Conservation (phyloP, 2,888 invertebrate genomes). For the Ophion slaviceki region DNA sequence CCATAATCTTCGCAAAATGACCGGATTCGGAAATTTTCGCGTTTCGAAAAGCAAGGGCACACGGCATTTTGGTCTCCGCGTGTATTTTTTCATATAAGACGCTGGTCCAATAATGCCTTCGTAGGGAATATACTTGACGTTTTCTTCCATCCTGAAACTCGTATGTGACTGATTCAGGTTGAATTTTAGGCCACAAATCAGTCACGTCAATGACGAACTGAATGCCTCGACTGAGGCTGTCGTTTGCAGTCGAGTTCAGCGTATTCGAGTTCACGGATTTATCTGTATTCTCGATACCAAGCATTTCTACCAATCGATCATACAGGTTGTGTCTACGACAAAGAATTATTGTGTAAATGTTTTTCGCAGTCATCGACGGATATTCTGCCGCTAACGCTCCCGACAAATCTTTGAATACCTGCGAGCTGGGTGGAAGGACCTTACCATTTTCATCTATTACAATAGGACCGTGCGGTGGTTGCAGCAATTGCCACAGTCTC, state of each 20-base stretch:
- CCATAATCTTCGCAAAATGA: not conserved
- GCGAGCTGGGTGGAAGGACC: not conserved
- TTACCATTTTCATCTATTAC: slow-evolving; percentile 2
- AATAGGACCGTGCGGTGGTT: not conserved
- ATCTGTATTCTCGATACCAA: not conserved
- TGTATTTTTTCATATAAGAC: slow-evolving; percentile 5
- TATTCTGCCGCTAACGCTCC: slow-evolving; percentile 2
- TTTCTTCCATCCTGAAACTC: slow-evolving; percentile 10
- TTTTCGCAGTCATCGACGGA: not conserved
- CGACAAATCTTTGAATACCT: not conserved
- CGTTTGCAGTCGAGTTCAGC: slow-evolving; percentile 2
- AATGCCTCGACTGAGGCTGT: not conserved
- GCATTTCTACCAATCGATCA: slow-evolving; percentile 2
- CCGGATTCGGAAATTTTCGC: not conserved
- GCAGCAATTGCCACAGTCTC: slow-evolving; percentile 3
- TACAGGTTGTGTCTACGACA: slow-evolving; percentile 2
- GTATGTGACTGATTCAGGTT: not conserved
- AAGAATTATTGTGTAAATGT: not conserved
- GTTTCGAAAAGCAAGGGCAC: not conserved
- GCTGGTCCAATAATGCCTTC: not conserved
- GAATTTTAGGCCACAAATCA: slow-evolving; percentile 1
- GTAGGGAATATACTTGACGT: not conserved
- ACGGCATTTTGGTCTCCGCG: slow-evolving; percentile 1
- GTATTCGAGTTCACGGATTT: not conserved
- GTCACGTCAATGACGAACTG: not conserved